Conservation (phyloP, 2,113 vertebrate genomes). For the Xiphophorus maculatus region DNA sequence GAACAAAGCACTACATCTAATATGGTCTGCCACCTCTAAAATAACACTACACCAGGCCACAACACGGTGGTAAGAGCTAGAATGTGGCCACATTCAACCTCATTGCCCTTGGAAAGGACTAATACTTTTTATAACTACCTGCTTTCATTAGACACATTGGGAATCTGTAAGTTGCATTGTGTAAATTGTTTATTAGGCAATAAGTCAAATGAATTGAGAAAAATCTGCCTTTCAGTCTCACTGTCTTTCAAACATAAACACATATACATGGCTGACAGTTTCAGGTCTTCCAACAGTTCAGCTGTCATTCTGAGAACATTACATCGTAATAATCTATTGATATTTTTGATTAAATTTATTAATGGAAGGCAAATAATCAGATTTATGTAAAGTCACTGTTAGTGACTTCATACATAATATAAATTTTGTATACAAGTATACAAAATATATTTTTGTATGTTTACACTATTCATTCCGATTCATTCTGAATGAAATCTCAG, state of each 20-base stretch:
- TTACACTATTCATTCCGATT: too few relatives aligned
- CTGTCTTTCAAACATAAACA: not conserved
- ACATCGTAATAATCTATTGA: too few relatives aligned
- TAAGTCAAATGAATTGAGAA: not conserved
- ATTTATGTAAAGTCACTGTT: too few relatives aligned
- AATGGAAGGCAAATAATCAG: too few relatives aligned
- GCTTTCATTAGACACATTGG: constrained; percentile 36
- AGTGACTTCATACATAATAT: too few relatives aligned
- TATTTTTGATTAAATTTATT: too few relatives aligned
- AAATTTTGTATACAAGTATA: too few relatives aligned
- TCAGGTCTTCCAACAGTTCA: constrained; percentile 23
- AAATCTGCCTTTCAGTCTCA: not conserved
- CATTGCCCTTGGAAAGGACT: constrained; percentile 20
- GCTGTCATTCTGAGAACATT: not conserved
- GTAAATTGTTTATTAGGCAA: constrained; percentile 22
- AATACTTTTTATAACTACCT: constrained; percentile 45
- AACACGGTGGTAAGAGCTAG: constrained; percentile 31
- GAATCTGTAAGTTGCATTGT: constrained; percentile 28
- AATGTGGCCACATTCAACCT: constrained; percentile 21
- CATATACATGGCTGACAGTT: not conserved
- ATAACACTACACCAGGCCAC: constrained; percentile 49
- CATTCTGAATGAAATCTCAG: too few relatives aligned
- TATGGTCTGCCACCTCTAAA: constrained; percentile 45
- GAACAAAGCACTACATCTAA: constrained; percentile 58
- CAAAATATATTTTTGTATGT: too few relatives aligned